These are phyloP conservation scores for Epinotia nisella DNA, from an alignment of 2,888 invertebrate genomes.

Conservation along the genomic window DNA sequence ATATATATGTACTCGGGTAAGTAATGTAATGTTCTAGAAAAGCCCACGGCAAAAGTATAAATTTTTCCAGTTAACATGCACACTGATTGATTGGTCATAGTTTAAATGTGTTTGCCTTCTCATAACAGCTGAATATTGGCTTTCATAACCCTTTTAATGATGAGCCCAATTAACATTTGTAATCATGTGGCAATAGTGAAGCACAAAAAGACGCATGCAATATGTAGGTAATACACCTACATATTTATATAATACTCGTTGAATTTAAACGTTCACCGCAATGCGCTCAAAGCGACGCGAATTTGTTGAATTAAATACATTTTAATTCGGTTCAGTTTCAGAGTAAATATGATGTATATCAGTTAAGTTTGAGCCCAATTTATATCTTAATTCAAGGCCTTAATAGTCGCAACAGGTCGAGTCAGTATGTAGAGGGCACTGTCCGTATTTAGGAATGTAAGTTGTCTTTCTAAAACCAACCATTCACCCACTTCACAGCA, in stretches of 20 bases:
- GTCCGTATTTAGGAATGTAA: too few species aligned
- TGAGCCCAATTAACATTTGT: neutral
- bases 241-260: neutral
- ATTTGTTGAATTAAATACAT: constrained; percentile 12
- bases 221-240: neutral
- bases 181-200: neutral
- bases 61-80: neutral
- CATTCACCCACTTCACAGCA: too few species aligned
- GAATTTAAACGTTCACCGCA: constrained; percentile 4
- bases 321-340: constrained; percentile 7
- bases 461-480: too few species aligned
- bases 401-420: too few species aligned
- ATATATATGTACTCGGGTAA: too few species aligned
- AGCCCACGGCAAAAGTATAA: too few species aligned
- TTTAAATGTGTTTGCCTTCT: neutral
- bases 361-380: neutral
- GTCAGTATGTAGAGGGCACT: too few species aligned
- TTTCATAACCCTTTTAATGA: neutral
- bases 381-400: neutral
- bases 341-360: neutral
- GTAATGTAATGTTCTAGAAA: too few species aligned
- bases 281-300: neutral
- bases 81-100: neutral
- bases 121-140: neutral
- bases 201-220: neutral